Percentiles rank a stretch among this genome's conserved stretches.
These are phyloP conservation scores for Drosophila guanche DNA, from an alignment of 1,140 invertebrate genomes.

Conservation along the genomic window DNA sequence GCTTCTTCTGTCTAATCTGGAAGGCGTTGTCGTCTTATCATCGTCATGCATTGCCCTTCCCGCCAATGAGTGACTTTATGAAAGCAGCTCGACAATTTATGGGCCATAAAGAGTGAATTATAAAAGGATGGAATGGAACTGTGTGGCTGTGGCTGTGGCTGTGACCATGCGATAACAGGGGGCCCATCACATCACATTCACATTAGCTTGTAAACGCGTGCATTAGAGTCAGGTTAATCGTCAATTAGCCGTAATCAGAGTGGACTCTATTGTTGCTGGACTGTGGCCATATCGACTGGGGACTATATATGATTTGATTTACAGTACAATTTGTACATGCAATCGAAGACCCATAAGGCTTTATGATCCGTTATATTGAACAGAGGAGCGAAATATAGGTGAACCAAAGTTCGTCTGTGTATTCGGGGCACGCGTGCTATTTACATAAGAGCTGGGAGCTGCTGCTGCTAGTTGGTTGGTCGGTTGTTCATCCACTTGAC, in stretches of 20 bases:
- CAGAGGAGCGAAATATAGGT: slow-evolving; percentile 1
- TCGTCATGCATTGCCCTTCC: neutral
- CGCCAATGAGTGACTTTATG: slow-evolving; percentile 46
- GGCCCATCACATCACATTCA: neutral
- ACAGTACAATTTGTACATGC: slow-evolving; percentile 9
- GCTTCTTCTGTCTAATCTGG: slow-evolving; percentile 47
- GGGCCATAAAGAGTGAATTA: slow-evolving; percentile 28
- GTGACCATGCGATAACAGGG: slow-evolving; percentile 50
- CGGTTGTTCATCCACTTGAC: slow-evolving; percentile 42
- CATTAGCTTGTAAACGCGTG: slow-evolving; percentile 38
- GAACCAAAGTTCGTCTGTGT: slow-evolving; percentile 21
- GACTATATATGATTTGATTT: slow-evolving; percentile 67
- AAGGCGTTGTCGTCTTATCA: slow-evolving; percentile 49
- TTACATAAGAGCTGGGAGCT: slow-evolving; percentile 32
- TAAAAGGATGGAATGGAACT: slow-evolving; percentile 56
- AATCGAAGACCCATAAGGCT: slow-evolving; percentile 20
- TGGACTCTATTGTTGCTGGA: slow-evolving; percentile 12
- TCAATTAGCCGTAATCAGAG: slow-evolving; percentile 62
- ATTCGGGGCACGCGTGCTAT: slow-evolving; percentile 30
- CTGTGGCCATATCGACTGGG: slow-evolving; percentile 19
- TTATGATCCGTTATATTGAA: slow-evolving; percentile 7
- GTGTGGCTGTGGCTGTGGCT: slow-evolving; percentile 31
- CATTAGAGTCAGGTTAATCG: slow-evolving; percentile 69
- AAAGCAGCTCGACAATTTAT: slow-evolving; percentile 72
- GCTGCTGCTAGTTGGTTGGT: neutral